These are phyloP conservation scores for Phaedon cochleariae DNA, from an alignment of 2,888 invertebrate species.

Conservation along the genomic window DNA sequence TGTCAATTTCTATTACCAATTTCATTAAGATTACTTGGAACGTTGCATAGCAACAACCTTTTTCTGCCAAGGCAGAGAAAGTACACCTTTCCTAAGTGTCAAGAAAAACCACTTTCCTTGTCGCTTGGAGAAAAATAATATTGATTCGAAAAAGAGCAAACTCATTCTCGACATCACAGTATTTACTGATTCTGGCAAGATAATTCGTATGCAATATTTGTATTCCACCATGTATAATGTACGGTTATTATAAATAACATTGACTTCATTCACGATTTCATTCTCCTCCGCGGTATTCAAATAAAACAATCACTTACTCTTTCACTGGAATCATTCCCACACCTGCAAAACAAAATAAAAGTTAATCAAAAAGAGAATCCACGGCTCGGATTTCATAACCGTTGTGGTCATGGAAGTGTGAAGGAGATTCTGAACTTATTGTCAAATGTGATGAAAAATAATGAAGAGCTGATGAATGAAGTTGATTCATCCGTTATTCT, in stretches of 20 bases:
- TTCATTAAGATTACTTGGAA: too few species aligned
- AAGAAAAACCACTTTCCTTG: too few species aligned
- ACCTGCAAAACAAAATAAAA: conserved; percentile 69
- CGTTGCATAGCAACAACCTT: too few species aligned
- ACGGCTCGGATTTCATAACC: conserved; percentile 28
- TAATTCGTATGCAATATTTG: neutral
- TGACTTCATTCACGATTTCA: conserved; percentile 31
- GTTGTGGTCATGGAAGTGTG: conserved; percentile 17
- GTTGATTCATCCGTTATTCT: too few species aligned
- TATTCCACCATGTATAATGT: neutral
- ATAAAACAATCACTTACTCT: conserved; percentile 74
- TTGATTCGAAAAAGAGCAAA: too few species aligned
- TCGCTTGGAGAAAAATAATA: too few species aligned
- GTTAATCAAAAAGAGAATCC: conserved; percentile 27
- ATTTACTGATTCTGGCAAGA: too few species aligned
- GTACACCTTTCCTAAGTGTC: too few species aligned
- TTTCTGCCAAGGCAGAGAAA: too few species aligned
- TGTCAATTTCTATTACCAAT: too few species aligned
- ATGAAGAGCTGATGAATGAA: too few species aligned
- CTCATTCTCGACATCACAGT: too few species aligned
- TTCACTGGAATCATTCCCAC: conserved; percentile 94
- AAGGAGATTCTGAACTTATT: conserved; percentile 6
- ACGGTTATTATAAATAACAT: neutral
- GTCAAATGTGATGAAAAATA: neutral
- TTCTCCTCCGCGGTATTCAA: conserved; percentile 10